Evolutionary conservation across 2,888 invertebrate species (phyloP), one percentile per base, ranked within the genome.

Genomic region (Oxyscelio sp.): DNA sequence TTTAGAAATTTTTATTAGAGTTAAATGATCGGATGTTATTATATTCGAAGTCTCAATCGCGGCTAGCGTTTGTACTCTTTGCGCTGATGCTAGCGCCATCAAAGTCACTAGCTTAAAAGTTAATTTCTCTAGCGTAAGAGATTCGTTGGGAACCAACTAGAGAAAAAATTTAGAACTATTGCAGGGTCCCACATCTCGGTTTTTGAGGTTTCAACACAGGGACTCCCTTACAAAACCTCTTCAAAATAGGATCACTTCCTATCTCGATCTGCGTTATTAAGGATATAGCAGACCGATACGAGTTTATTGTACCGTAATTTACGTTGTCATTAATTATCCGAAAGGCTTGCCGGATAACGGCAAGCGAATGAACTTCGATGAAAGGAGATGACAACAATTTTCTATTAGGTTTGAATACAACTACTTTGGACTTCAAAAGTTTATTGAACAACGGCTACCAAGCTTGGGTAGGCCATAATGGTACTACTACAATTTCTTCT

Each of bases 391-490:
- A 65, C 19, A 90, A 71, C 15, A 90, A 75, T 21, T 89, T 61
- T 22, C 21, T 48, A 15, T 74, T 13, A n/a, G 90, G 90, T 54
- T 77, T 13, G 38, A 92, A 88, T 40, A 77, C 17, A 13, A 90
- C 56, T n/a, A 77, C 59, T 40, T 74, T 48, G 54, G 56, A 4
- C 0, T n/a, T 43, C 15, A 70, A 50, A 9, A 87, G 52, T 38
- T 52, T 70, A 8, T 48, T 70, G 48, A 90, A 91, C 5, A 90
- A 8, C 3, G 91, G 91, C 58, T 71, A 92, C 91, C 90, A 92
- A 2, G 89, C 85, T 61, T 91, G 90, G 8, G 87, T 71, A 15
- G 87, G 89, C 90, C 88, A 92, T 4, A 48, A 43, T n/a, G 89
- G 92, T 2, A 90, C 90, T 5, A 92, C 88, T 24, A 92, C 68